Evolutionary conservation across 53 echinoderm and acorn worm genomes (phyloP).

Genomic region (Crossaster papposus): DNA sequence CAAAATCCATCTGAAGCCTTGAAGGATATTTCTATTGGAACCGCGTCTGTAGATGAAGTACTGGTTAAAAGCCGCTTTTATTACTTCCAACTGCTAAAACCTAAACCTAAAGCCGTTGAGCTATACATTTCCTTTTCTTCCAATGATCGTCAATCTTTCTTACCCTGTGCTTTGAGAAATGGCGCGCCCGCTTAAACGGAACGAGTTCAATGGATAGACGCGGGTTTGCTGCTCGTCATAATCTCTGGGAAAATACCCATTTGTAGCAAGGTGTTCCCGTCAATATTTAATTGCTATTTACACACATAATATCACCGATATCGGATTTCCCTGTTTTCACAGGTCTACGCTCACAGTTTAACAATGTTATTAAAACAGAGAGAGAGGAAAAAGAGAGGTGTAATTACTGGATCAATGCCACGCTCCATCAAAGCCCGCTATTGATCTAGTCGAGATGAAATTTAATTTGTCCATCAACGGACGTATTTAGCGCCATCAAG

Average conservation of each 20-base stretch:
- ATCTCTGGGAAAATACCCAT: slow-evolving; percentile 33
- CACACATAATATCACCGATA: slow-evolving; percentile 28
- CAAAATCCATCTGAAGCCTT: too few species aligned
- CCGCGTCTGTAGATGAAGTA: too few species aligned
- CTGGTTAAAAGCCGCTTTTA: too few species aligned
- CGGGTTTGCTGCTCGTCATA: background rate
- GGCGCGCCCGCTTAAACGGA: background rate
- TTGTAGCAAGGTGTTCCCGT: slow-evolving; percentile 21
- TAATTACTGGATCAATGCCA: slow-evolving; percentile 22
- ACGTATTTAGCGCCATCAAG: background rate
- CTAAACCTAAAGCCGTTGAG: too few species aligned
- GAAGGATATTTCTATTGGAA: too few species aligned
- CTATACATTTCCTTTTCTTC: background rate
- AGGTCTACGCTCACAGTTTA: background rate
- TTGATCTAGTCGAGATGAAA: background rate
- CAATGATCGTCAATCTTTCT: background rate
- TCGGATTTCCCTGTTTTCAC: slow-evolving; percentile 23
- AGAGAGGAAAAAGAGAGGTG: background rate
- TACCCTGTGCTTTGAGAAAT: background rate
- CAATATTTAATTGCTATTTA: slow-evolving; percentile 56
- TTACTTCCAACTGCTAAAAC: too few species aligned
- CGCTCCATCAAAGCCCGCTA: slow-evolving; percentile 22
- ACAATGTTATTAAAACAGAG: slow-evolving; percentile 21
- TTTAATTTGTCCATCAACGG: slow-evolving; percentile 25
- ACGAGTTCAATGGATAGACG: background rate